Conservation (phyloP, 2,797 vertebrate genomes). For the Microcaecilia unicolor region DNA sequence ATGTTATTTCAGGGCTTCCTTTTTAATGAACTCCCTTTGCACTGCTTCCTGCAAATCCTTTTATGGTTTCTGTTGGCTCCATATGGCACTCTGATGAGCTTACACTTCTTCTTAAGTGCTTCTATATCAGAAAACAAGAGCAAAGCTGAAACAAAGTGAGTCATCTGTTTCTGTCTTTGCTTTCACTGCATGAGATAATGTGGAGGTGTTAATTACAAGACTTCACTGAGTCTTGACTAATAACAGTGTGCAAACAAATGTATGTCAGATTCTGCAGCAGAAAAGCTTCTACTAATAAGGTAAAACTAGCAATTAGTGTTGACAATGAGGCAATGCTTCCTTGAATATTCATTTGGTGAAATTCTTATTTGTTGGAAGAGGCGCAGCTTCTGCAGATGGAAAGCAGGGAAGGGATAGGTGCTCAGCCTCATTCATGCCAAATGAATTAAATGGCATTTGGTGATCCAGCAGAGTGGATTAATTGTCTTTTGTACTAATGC, state of each 20-base stretch:
- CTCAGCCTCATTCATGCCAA: conserved; percentile 49
- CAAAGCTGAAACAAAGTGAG: conserved; percentile 62
- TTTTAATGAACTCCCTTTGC: conserved; percentile 24
- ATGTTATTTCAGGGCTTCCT: conserved; percentile 3
- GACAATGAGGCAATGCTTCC: conserved; percentile 58
- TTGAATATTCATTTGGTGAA: conserved; percentile 62
- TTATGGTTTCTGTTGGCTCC: conserved; percentile 43
- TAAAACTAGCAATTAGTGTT: conserved; percentile 63
- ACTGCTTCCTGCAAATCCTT: conserved; percentile 29
- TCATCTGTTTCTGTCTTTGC: conserved; percentile 63
- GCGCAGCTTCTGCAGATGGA: conserved; percentile 42
- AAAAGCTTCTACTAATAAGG: conserved; percentile 65
- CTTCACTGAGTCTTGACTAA: conserved; percentile 64
- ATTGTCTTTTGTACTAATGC: conserved; percentile 57
- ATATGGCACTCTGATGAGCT: conserved; percentile 51
- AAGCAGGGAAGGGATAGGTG: conserved; percentile 38
- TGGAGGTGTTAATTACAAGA: conserved; percentile 69
- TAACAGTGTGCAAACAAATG: conserved; percentile 71
- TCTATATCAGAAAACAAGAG: conserved; percentile 59
- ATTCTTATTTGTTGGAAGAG: conserved; percentile 35
- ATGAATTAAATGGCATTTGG: conserved; percentile 51
- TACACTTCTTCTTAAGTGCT: conserved; percentile 52
- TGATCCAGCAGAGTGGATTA: conserved; percentile 47
- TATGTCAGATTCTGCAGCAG: conserved; percentile 56
- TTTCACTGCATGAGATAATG: conserved; percentile 63